These are phyloP conservation scores for Vireo griseus DNA, from an alignment of 2,797 vertebrate species.

Conservation along the genomic window DNA sequence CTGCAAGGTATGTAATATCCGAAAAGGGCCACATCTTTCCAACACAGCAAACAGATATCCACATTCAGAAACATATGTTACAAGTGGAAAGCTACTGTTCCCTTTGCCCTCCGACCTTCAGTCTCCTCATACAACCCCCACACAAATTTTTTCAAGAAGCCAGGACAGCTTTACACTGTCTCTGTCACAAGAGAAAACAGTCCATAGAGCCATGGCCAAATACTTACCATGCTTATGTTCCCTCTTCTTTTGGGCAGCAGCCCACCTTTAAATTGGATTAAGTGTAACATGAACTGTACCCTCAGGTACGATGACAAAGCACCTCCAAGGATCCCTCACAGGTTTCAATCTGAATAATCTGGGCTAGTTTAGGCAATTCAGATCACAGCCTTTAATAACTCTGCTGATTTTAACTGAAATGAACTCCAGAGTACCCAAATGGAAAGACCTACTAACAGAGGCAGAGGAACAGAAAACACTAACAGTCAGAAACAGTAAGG, in stretches of 20 bases:
- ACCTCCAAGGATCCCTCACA: neutral
- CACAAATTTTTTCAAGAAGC: neutral
- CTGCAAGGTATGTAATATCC: neutral
- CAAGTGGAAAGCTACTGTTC: neutral
- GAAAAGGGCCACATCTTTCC: neutral
- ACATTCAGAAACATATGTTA: neutral
- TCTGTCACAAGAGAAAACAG: neutral
- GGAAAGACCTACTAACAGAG: neutral
- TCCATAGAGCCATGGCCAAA: neutral
- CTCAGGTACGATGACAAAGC: slow-evolving; percentile 6
- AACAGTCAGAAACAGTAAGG: neutral
- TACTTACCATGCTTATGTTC: neutral
- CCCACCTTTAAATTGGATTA: neutral
- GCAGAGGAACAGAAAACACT: neutral
- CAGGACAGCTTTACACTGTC: neutral
- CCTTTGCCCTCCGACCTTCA: neutral
- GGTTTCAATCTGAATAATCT: neutral
- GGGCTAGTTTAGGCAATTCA: neutral
- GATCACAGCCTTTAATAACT: neutral
- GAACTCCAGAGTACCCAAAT: neutral
- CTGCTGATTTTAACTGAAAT: neutral
- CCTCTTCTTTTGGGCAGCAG: neutral
- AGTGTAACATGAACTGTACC: neutral
- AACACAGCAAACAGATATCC: neutral
- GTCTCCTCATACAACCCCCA: neutral